A percentile compares a stretch with the other conserved stretches of the same genome.
Conservation (phyloP, 2,888 invertebrate genomes). For the Mechanitis mazaeus region DNA sequence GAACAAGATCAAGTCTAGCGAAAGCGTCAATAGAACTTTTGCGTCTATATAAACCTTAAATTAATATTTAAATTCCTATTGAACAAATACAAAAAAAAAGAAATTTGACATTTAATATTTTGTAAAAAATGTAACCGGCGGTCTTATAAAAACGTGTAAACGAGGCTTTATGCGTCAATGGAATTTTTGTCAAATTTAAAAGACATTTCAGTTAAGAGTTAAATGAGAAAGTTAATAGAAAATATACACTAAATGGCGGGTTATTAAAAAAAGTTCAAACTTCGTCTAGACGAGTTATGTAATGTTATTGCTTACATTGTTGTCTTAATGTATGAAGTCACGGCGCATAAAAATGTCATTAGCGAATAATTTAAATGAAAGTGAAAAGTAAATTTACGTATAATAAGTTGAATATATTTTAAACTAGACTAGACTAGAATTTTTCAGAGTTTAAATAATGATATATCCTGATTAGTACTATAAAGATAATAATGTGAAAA, state of each 20-base stretch:
- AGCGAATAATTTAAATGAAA: slow-evolving; percentile 22
- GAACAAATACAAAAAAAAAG: background rate
- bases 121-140: too few species aligned
- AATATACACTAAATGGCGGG: background rate
- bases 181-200: too few species aligned
- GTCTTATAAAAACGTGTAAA: too few species aligned
- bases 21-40: slow-evolving; percentile 24
- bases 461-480: too few species aligned
- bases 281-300: slow-evolving; percentile 20
- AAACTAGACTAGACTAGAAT: background rate
- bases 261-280: slow-evolving; percentile 3
- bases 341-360: slow-evolving; percentile 16
- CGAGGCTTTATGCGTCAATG: too few species aligned
- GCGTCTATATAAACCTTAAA: background rate
- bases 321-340: slow-evolving; percentile 15
- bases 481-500: too few species aligned
- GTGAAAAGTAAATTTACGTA: slow-evolving; percentile 16
- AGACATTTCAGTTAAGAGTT: too few species aligned
- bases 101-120: too few species aligned
- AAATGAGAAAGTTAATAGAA: background rate
- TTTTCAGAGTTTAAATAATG: too few species aligned
- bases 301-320: slow-evolving; percentile 17
- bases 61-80: background rate
- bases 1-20: slow-evolving; percentile 15
- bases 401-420: slow-evolving; percentile 4